These are phyloP conservation scores for human (Homo sapiens) DNA, from an alignment of 2,113 vertebrate species.

Conservation along the genomic window GRCh38 chr21:44496501-44497000, in stretches of 20 bases:
- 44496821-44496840: not conserved
- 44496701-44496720: not conserved
- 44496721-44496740: not conserved
- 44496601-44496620: no score
- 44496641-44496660: not conserved
- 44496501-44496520: not conserved
- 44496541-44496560: not conserved
- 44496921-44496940: no score
- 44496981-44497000: no score
- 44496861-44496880: no score
- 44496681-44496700: not conserved
- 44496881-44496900: no score
- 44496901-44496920: no score
- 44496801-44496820: not conserved
- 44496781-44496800: not conserved
- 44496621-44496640: not conserved
- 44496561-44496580: not conserved
- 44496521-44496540: not conserved
- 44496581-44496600: not conserved
- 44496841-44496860: not conserved
- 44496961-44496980: no score
- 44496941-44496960: no score
- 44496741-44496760: not conserved
- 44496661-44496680: accelerated
- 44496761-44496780: not conserved